These are phyloP conservation scores for Forbesichthys papilliferus DNA, from an alignment of 2,113 vertebrate species.

Conservation along the genomic window DNA sequence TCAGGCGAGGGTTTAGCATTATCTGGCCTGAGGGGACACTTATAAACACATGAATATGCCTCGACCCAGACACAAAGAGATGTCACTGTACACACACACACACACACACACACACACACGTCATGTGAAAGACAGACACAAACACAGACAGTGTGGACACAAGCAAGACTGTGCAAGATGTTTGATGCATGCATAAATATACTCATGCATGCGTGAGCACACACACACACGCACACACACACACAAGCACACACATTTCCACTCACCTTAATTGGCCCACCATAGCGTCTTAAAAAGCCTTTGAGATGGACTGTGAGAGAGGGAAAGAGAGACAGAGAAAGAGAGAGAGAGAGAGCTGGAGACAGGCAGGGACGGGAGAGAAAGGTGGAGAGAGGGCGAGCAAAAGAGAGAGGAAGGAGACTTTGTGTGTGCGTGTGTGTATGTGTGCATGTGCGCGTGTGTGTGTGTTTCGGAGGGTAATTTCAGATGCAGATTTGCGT, in stretches of 20 bases:
- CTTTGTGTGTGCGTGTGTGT: too few species aligned
- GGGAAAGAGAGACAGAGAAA: slow-evolving; percentile 58
- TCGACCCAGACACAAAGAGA: slow-evolving; percentile 78
- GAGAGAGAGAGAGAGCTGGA: not conserved
- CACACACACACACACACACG: slow-evolving; percentile 51
- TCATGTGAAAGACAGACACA: slow-evolving; percentile 62
- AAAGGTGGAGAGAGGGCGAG: slow-evolving; percentile 17
- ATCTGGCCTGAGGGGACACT: slow-evolving; percentile 74
- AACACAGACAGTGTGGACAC: slow-evolving; percentile 73
- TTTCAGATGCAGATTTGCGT: slow-evolving; percentile 84
- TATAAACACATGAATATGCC: slow-evolving; percentile 71
- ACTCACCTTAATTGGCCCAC: slow-evolving; percentile 82
- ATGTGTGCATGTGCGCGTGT: too few species aligned
- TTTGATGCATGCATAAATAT: slow-evolving; percentile 75
- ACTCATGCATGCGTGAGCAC: slow-evolving; percentile 59
- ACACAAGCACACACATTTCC: slow-evolving; percentile 40
- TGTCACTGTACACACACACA: slow-evolving; percentile 64
- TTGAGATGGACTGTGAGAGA: slow-evolving; percentile 74
- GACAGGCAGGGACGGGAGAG: slow-evolving; percentile 52
- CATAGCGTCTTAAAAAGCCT: slow-evolving; percentile 80
- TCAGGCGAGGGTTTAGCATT: slow-evolving; percentile 61
- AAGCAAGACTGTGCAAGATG: slow-evolving; percentile 59
- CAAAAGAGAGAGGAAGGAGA: slow-evolving; percentile 39
- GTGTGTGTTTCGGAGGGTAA: slow-evolving; percentile 78
- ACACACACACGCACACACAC: slow-evolving; percentile 22